Base-by-base conservation (phyloP, 2,797 vertebrate species). In the Helicolenus hilgendorfi region DNA sequence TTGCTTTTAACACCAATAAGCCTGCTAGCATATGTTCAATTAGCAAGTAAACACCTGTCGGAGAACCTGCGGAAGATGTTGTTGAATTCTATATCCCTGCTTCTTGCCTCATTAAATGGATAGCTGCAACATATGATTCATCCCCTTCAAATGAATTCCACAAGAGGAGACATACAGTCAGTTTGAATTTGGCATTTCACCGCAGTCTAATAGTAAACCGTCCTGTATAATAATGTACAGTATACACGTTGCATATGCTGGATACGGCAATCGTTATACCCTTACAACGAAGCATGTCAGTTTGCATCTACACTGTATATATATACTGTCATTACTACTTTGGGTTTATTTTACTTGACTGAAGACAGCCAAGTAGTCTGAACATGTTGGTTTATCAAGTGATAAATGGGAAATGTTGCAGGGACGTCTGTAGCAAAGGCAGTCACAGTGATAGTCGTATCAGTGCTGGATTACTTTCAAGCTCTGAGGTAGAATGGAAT, bases 1-100 rank as follows among this genome's bases (percentile, higher is more conserved):
- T 74, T 84, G 65, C 74, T 77, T 87, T 78, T 89, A 77, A 86
- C 89, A 89, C 86, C 60, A 77, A 68, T 70, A 77, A 41, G 31
- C 60, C 60, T 65, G 53, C 74, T 76, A 71, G 55, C 69, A 76
- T 80, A 72, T 77, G 76, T 87, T 90, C 69, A 89, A 68, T 89
- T 88, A 87, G 68, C 79, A 77, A 11, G 18, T 72, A 85, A 82
- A 84, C 80, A 91, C 83, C 72, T 88, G 83, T 77, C 11, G 27
- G n/a, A 7, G 2, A 83, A 86, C 72, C 58, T 78, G 38, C 58
- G 22, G 58, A 72, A 60, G 22, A 67, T 64, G 80, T 79, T 85
- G 64, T 89, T 76, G 41, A 68, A 80, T 79, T 63, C 72, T 38
- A 82, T 41, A 72, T 80, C 53, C 38, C 56, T 79, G 24, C 70